Conservation (phyloP, 2,888 invertebrate genomes). For the Oegoconia quadripuncta region DNA sequence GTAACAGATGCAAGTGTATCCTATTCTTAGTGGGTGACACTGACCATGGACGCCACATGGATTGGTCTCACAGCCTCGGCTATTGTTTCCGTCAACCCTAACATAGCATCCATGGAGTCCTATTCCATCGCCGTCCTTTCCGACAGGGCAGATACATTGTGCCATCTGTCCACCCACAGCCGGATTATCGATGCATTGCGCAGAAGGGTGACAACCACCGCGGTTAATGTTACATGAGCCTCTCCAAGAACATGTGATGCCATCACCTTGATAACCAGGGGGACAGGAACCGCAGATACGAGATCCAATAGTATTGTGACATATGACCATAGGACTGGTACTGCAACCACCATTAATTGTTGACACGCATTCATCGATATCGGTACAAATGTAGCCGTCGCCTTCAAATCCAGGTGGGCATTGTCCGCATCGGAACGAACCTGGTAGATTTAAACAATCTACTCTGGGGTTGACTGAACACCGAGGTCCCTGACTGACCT, state of each 20-base stretch:
- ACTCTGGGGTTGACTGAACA: constrained; percentile 91
- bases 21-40: constrained; percentile 68
- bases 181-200: constrained; percentile 86
- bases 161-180: constrained; percentile 76
- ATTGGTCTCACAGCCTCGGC: constrained; percentile 62
- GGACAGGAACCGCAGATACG: constrained; percentile 93
- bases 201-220: constrained; percentile 91
- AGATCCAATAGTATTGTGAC: constrained; percentile 93
- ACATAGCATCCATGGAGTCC: constrained; percentile 87
- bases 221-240: constrained; percentile 86
- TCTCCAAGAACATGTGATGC: constrained; percentile 84
- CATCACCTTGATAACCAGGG: constrained; percentile 91
- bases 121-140: constrained; percentile 88
- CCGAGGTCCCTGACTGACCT: constrained; percentile 77
- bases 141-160: constrained; percentile 87
- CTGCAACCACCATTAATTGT: constrained; percentile 96
- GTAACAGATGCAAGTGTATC: constrained; percentile 80
- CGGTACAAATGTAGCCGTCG: constrained; percentile 91
- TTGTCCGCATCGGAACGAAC: constrained; percentile 91
- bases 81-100: constrained; percentile 39
- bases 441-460: constrained; percentile 93
- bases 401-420: constrained; percentile 94
- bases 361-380: constrained; percentile 92
- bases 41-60: constrained; percentile 80
- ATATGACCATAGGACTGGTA: constrained; percentile 86